phyloP scores from a whole-genome alignment of 1,140 invertebrate species.

The Drosophila parvula region DNA sequence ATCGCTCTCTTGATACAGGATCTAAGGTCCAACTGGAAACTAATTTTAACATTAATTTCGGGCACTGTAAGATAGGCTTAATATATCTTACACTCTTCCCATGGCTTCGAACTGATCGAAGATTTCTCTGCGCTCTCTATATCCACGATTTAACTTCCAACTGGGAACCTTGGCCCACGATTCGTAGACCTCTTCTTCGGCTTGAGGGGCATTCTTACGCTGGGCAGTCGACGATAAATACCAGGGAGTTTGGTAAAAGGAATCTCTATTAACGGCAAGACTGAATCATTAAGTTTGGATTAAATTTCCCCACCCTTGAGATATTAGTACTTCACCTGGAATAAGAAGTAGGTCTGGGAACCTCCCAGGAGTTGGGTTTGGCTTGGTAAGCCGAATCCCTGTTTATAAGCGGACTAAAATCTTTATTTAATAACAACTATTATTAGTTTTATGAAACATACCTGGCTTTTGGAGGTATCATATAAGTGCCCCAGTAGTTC shows the following conservation, averaged over 20 bases:
- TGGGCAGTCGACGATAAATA: constrained; percentile 4
- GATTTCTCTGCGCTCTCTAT: constrained; percentile 59
- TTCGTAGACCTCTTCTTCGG: constrained; percentile 37
- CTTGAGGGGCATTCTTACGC: not conserved
- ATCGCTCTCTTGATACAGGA: constrained; percentile 69
- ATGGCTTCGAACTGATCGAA: constrained; percentile 65
- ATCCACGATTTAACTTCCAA: constrained; percentile 64
- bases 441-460: not conserved
- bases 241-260: constrained; percentile 54
- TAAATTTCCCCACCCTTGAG: too few relatives aligned
- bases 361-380: not conserved
- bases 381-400: constrained; percentile 1
- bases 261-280: constrained; percentile 8
- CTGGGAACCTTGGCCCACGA: constrained; percentile 56
- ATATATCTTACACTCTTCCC: constrained; percentile 54
- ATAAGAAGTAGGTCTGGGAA: not conserved
- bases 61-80: too few relatives aligned
- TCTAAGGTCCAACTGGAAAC: constrained; percentile 55
- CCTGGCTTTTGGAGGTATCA: not conserved
- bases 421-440: accelerated
- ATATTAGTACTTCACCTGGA: not conserved
- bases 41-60: not conserved
- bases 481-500: not conserved
- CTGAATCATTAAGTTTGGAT: not conserved
- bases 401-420: not conserved